A percentile compares a stretch with the other conserved stretches of the same genome.
Evolutionary conservation across 37 sponge, comb jelly and placozoan species (phyloP).

Genomic region (Cladorhizidae sp.): DNA sequence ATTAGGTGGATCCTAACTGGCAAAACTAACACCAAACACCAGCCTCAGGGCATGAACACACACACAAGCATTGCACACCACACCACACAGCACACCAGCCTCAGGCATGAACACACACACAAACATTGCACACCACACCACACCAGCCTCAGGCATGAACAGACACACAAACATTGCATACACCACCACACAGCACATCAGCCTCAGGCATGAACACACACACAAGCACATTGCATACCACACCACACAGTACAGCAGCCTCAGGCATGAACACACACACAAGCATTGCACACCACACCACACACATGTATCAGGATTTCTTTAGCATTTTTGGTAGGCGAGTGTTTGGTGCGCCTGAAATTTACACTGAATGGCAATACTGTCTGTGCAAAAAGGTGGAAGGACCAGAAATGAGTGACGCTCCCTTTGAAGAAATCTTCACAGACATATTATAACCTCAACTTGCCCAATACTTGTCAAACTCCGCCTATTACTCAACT

Average conservation of each 20-base stretch:
- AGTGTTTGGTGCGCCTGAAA: no score
- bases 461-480: no score
- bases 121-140: neutral
- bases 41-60: neutral
- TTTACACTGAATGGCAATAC: no score
- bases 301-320: no score
- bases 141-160: neutral
- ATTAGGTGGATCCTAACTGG: neutral
- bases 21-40: neutral
- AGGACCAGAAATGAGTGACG: no score
- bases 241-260: neutral
- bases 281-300: neutral
- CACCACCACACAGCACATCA: neutral
- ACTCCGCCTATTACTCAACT: no score
- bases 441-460: no score
- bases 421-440: no score
- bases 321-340: no score
- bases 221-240: neutral
- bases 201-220: neutral
- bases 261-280: neutral
- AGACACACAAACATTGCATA: neutral
- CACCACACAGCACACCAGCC: neutral
- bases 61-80: neutral
- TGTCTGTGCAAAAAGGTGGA: no score
- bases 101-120: neutral